Base-by-base conservation (phyloP, 2,113 vertebrate genomes). In the Indicator maculatus region DNA sequence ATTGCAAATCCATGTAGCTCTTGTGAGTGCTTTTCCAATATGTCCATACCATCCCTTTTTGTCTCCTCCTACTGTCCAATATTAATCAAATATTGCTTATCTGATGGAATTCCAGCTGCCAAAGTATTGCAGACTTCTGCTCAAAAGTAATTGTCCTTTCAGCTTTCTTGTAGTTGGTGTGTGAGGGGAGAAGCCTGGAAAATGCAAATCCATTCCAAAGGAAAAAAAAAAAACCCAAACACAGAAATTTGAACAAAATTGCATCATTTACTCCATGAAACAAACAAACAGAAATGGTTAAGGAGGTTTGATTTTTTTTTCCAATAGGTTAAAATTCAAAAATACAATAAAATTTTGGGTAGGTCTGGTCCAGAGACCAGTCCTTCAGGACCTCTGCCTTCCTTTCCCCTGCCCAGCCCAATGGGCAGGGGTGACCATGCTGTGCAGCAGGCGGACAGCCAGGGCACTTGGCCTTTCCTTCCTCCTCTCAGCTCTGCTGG, bases 41-140 rank as follows among this genome's bases (percentile, higher is more conserved):
- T 4, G 17, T 91, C 96, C 82, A 96, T 96, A 90, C 76, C 41
- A 83, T 92, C 64, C 76, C 31, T 90, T 93, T 84, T 47, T 74
- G 41, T 70, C 86, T 90, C 91, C 77, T 91, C 83, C 76, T 90
- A 76, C 69, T 60, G 88, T 95, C 91, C 96, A 94, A 95, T 96
- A 87, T 89, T 64, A 95, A 96, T 93, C 93, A 89, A 91, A 93
- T 93, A 90, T 95, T 83, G 94, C 89, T 94, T 96, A 87, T 93
- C 82, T 79, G 69, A 83, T 75, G 74, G 86, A 94, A 93, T 92
- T 83, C 85, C 89, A 93, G 33, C 70, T 92, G 77, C 86, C 66
- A 96, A 74, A 21, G 44, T 83, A 87, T 77, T 92, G 93, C 74
- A 66, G 75, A 45, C 71, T 86, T 63, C 71, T 84, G 72, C 69